A percentile compares a stretch with the other conserved stretches of the same genome.
These are phyloP conservation scores for Adineta ricciae DNA, from an alignment of 2,888 invertebrate genomes.

Conservation along the genomic window DNA sequence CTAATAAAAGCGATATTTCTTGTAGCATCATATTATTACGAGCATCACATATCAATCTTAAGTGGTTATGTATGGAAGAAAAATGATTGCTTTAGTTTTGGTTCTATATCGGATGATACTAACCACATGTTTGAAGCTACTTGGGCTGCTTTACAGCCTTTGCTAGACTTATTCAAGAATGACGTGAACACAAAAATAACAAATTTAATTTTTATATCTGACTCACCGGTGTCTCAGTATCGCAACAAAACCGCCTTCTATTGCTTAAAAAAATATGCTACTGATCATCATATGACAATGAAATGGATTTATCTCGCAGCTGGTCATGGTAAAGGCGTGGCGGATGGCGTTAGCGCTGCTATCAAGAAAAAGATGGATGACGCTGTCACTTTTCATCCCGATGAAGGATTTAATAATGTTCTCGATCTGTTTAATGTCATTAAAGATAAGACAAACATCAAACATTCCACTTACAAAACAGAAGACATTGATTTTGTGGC, in stretches of 20 bases:
- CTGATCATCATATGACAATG: too few species aligned
- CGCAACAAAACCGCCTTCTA: not conserved
- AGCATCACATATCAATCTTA: not conserved
- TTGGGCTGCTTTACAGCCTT: not conserved
- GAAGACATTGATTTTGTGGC: too few species aligned
- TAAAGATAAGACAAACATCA: too few species aligned
- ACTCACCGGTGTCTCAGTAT: conserved; percentile 1
- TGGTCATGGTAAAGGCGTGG: too few species aligned
- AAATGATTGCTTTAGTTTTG: not conserved
- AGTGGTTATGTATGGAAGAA: conserved; percentile 1
- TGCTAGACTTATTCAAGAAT: not conserved
- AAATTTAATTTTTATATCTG: not conserved
- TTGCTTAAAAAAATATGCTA: not conserved
- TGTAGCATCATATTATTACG: not conserved
- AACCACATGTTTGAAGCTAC: not conserved
- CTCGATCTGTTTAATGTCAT: too few species aligned
- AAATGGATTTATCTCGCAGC: too few species aligned
- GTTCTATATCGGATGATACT: not conserved
- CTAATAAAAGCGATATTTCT: not conserved
- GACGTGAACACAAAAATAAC: not conserved
- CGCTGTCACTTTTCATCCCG: too few species aligned
- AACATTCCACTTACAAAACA: too few species aligned
- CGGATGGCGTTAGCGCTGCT: too few species aligned
- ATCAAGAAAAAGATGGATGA: too few species aligned
- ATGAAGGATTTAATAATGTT: too few species aligned